Base-by-base conservation (phyloP, 1,140 invertebrate genomes). In the Drosophila oshimai region DNA sequence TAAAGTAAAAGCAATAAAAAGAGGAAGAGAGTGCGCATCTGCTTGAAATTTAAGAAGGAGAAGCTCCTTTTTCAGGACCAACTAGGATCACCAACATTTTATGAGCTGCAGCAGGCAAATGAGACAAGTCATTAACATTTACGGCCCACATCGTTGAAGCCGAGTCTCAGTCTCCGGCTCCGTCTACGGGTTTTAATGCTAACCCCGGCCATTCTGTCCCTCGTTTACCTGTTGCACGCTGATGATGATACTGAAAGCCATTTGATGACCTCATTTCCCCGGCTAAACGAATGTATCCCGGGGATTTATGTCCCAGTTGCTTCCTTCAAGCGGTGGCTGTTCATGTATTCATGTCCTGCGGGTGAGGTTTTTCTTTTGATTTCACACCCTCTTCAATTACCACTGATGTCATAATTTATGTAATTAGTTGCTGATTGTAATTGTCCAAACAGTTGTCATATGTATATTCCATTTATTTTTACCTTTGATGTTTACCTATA, bases 91-190 rank as follows among this genome's bases (percentile, higher is more conserved):
- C 29, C 69, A 26, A 46, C 61, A 45, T 55, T 79, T 79, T 69
- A 75, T 75, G 75, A 33, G 64, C 53, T 65, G 58, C 64, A 70
- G 57, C 65, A 7, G 34, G 31, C 37, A 49, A 45, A 62, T 49
- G 47, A 65, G 29, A 65, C 33, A 65, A 78, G 71, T 68, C 75
- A 75, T 86, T 80, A 86, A 75, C 58, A 55, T 79, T 84, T 75
- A 84, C 61, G 41, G 65, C 46, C 55, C 47, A 60, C 67, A 50
- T 69, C 67, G 71, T 76, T 72, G 77, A 47, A 71, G 12, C 22
- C n/a, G 17, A 10, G 26, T 10, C 24, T 13, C 13, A 10, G 46
- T 22, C 31, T 24, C 6, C 13, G 13, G 51, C 24, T 13, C 13
- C 7, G 46, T 22, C 31, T 24, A 9, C 13, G 13, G 51, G 28